Evolutionary conservation across 2,888 invertebrate species (phyloP), one percentile per base, ranked within the genome.

Genomic region (Steinernema carpocapsae): DNA sequence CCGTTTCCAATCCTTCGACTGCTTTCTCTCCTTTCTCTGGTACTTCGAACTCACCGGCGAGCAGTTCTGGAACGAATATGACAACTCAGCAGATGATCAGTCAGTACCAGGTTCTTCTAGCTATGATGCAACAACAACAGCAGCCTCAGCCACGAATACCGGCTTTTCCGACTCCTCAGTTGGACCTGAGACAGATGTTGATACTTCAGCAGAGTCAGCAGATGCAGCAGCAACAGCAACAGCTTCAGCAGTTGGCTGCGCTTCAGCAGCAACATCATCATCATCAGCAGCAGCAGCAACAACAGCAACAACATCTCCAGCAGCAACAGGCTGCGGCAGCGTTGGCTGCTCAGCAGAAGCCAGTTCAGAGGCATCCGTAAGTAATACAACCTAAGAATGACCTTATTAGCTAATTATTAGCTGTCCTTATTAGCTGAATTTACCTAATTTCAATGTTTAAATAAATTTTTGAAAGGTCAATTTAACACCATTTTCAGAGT

Each of bases 121-220:
- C 29, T 3, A 29, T 64, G 32, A 64, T 64, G 64, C 64, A 64
- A 37, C 64, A 64, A 32, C 64, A 64, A 29, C 64, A 64, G 37
- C 64, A 29, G 32, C 64, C 64, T 17, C 64, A 29, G 32, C 64
- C 64, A 6, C 6, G 64, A 3, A 32, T 64, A 12, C 64, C 29
- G 29, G 29, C 24, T 1, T 64, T 26, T 17, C 29, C 29, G 37
- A 3, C 64, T 4, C 64, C 64, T 29, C 64, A 64, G 37, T 12
- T 64, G 32, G 64, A 64, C 14, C 12, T 64, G 1, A 14, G 64
- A n/a, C 64, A 64, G 64, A 64, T 64, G 64, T 32, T 64, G 32
- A 32, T 64, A 32, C 17, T 64, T 17, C 64, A 64, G 64, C 64
- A 64, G 37, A 64, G 32, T 17, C 64, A 64, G 17, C 64, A 64